These are phyloP conservation scores for Julus scanicus DNA, from an alignment of 2,888 invertebrate species.

Conservation along the genomic window DNA sequence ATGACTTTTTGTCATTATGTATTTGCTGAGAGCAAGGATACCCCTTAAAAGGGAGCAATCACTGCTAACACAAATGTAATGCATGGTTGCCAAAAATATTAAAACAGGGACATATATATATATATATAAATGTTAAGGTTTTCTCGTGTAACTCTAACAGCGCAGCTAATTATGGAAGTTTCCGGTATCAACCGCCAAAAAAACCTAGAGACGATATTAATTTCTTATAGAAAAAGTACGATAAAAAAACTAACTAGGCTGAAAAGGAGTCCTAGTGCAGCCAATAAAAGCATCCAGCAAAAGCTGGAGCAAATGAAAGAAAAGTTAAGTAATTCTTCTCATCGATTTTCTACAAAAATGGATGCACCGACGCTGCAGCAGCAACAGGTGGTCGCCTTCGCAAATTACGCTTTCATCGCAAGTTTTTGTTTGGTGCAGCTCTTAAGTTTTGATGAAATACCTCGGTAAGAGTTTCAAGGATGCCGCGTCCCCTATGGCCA, in stretches of 20 bases:
- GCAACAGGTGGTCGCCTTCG: slow-evolving; percentile 23
- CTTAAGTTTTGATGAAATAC: too few species aligned
- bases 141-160: not conserved
- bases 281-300: not conserved
- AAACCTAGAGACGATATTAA: too few species aligned
- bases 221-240: too few species aligned
- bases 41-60: not conserved
- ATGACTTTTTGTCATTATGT: too few species aligned
- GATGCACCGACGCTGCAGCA: not conserved
- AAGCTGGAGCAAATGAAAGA: not conserved
- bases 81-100: not conserved
- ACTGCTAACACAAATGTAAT: not conserved
- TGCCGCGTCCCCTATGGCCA: too few species aligned
- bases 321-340: not conserved
- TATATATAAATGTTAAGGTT: too few species aligned
- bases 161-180: not conserved
- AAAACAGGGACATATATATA: too few species aligned
- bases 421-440: not conserved
- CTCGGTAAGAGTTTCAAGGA: too few species aligned
- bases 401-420: not conserved
- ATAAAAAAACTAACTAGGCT: not conserved
- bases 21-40: too few species aligned
- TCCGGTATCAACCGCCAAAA: not conserved
- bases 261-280: not conserved
- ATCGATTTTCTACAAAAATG: slow-evolving; percentile 27